Base-by-base conservation (phyloP, 2,113 vertebrate species). In the Passer montanus region DNA sequence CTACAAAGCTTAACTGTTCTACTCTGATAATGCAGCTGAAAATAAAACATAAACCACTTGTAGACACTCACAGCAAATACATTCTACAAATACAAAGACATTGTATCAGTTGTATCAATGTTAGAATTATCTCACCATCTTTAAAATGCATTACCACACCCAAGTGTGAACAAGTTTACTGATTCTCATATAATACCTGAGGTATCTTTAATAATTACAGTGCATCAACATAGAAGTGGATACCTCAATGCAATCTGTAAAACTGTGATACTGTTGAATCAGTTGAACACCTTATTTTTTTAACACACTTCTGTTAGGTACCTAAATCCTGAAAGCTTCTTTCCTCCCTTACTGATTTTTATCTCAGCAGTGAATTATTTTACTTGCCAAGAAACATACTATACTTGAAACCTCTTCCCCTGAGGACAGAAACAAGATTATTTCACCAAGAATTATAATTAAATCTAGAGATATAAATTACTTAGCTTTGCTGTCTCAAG, bases 401-500 rank as follows among this genome's bases (percentile, higher is more conserved):
- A 69, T 37, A 69, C 60, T 63, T 93, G 49, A 94, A 95, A 86
- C 44, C 56, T 92, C 72, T 73, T 89, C 63, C 91, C 95, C 90
- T 47, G 72, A 88, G 96, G 95, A 89, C 1, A 95, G 50, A 90
- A 92, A 47, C 39, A 94, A 72, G 87, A 81, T 93, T 68, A 58
- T 89, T 96, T 91, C 91, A 85, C 77, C 70, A 87, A 93, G 96
- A 93, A 94, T 94, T 87, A 78, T 91, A 96, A 95, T 93, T 91
- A 95, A 80, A 92, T 83, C 83, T 90, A 84, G 67, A 95, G 67
- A 94, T 68, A 95, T 76, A 94, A 93, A 94, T 96, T 76, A 96
- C 75, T 88, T 55, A 46, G 73, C 55, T 95, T 95, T 69, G 64
- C 78, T 90, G 76, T 94, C 93, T 96, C 49, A 31, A 73, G 66